Evolutionary conservation across 2,797 vertebrate species (phyloP), one percentile per base, ranked within the genome.

Genomic region (Phalanger gymnotis): DNA sequence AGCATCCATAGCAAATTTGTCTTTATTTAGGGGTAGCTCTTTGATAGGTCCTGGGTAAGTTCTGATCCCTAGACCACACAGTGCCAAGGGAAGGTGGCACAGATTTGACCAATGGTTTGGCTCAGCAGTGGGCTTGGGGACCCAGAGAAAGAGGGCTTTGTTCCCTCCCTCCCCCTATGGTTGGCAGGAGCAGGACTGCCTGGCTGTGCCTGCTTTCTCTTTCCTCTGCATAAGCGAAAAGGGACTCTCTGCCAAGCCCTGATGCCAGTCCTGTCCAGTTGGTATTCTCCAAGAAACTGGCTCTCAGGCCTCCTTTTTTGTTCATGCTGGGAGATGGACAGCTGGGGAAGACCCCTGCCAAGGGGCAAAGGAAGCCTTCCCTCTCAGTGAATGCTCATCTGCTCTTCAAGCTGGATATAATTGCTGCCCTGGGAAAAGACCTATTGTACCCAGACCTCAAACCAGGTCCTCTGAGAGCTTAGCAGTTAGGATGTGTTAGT

Each of bases 211-310:
- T 91, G 95, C 94, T 95, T 95, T 97, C 95, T 96, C 95, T 96
- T n/a, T 28, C 53, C 94, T 96, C 95, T 97, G 55, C 94, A 5
- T 53, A 92, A 94, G 96, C 61, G 90, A 92, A 94, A 97, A 93
- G 90, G 92, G 34, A 73, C 97, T 94, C 95, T 93, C 51, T 97
- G 97, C 98, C 97, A 97, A 98, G 93, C 13, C n/a, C 95, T 53
- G 94, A 96, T 94, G 97, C 57, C 53, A 0, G 90, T 54, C 47
- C 4, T 12, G 90, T 92, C 96, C 94, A 87, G 53, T 92, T 92
- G 96, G 96, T 90, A 87, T 52, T 57, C 90, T 54, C 53, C 0
- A 31, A 57, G 16, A 66, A 92, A 73, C 96, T 3, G 30, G 97
- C 95, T 94, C 95, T 94, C 95, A 98, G 94, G 95, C 96, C 90